Percentiles rank a stretch among this genome's conserved stretches.
phyloP scores from a whole-genome alignment of 2,888 invertebrate species.

The Agrotis puta region DNA sequence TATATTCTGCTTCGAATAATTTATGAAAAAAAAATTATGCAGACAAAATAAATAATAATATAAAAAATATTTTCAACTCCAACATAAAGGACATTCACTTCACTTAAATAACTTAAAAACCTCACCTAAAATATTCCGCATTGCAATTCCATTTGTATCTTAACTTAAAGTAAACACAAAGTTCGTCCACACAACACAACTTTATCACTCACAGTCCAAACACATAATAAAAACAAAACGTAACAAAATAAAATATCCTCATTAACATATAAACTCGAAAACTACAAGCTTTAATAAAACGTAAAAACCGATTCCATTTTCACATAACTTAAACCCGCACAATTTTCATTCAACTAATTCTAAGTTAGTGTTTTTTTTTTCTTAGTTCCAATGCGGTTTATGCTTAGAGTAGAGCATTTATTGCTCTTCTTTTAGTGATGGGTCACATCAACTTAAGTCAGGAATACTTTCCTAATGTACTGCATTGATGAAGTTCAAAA shows the following conservation, averaged over 20 bases:
- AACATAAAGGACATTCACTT: too few species aligned
- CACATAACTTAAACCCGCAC: not conserved
- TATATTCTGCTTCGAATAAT: not conserved
- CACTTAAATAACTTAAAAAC: not conserved
- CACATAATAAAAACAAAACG: conserved; percentile 35
- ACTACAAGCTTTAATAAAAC: too few species aligned
- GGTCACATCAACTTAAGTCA: too few species aligned
- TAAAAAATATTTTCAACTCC: too few species aligned
- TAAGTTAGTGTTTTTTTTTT: too few species aligned
- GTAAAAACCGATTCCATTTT: conserved; percentile 2
- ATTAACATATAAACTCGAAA: not conserved
- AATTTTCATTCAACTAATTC: not conserved
- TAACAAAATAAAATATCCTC: conserved; percentile 25
- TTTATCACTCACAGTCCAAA: conserved; percentile 29
- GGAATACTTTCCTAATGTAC: too few species aligned
- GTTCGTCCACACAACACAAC: conserved; percentile 18
- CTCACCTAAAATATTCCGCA: conserved; percentile 1
- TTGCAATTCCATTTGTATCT: conserved; percentile 3
- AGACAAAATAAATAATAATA: too few species aligned
- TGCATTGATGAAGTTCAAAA: too few species aligned
- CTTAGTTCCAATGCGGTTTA: too few species aligned
- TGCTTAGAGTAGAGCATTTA: too few species aligned
- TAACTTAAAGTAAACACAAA: conserved; percentile 15
- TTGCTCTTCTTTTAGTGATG: too few species aligned
- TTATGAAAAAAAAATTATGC: not conserved